Base-by-base conservation (phyloP, 64 coral and sea anemone species). In the Pocillopora damicornis region DNA sequence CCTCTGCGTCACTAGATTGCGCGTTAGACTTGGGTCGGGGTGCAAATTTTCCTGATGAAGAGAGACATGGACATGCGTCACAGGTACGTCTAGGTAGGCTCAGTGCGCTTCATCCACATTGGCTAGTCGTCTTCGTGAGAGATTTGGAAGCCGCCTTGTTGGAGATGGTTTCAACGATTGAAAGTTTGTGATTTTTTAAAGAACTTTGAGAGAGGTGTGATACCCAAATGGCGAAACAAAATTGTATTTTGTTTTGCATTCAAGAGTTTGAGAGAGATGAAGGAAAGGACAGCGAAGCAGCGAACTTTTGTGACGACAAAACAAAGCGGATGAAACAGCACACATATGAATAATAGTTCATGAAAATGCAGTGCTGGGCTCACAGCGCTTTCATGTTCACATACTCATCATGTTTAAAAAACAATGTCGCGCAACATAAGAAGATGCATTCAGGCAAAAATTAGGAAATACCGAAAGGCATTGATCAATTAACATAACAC, bases 21-120 rank as follows among this genome's bases (percentile, higher is more conserved):
- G 75, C 61, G 9, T 88, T 83, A 35, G 90, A 66, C 64, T 92
- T 92, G 59, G 87, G 80, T 57, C 81, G 88, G 17, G 94, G 87
- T 10, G 86, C 86, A 13, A 88, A 76, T 16, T 85, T 88, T 20
- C 90, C 75, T 86, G 75, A 74, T 86, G 37, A 88, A 67, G 71
- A 38, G 38, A 88, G 57, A 51, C 42, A 86, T 26, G 76, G 57
- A n/a, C 78, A 83, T 37, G 64, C 7, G 51, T 87, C 62, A 91
- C 59, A 35, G 73, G 34, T 22, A 78, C 63, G 63, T 56, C 81
- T 71, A 1, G 81, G 20, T 5, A 57, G 38, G 3, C 30, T 37
- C 11, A 72, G 81, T 37, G 37, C 11, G 81, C 81, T 85, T 85
- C 65, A 73, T 85, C 63, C 81, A 72, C 81, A 57, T 68, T 85